These are phyloP conservation scores for Triops longicaudatus DNA, from an alignment of 1,140 invertebrate genomes.

Conservation along the genomic window DNA sequence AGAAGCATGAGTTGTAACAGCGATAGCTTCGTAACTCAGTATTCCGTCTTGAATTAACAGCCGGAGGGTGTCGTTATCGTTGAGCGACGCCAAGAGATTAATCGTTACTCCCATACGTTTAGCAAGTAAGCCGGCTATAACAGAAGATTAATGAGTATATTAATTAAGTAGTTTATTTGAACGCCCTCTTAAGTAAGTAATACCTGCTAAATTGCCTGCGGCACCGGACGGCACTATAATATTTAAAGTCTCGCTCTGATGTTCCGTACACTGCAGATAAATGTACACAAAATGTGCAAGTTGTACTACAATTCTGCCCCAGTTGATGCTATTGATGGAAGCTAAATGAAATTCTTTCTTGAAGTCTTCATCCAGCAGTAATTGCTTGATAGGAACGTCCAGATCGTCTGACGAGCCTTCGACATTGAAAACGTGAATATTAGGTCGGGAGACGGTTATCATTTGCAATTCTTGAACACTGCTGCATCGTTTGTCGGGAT, in stretches of 20 bases:
- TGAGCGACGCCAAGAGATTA: constrained; percentile 40
- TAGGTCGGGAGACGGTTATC: constrained; percentile 41
- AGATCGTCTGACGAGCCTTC: constrained; percentile 45
- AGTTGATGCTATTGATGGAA: constrained; percentile 46
- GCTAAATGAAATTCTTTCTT: constrained; percentile 36
- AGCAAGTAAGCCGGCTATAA: constrained; percentile 41
- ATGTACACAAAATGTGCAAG: constrained; percentile 43
- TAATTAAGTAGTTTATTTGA: not conserved
- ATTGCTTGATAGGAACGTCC: constrained; percentile 41
- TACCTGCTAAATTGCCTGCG: constrained; percentile 42
- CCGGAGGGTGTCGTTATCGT: constrained; percentile 40
- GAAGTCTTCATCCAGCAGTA: constrained; percentile 39
- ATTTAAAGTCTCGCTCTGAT: constrained; percentile 34
- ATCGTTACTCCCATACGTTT: constrained; percentile 42
- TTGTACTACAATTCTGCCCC: constrained; percentile 45
- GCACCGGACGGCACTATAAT: constrained; percentile 44
- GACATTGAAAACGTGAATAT: constrained; percentile 43
- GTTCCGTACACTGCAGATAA: constrained; percentile 38
- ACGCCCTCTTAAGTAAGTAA: not conserved
- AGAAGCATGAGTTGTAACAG: constrained; percentile 38
- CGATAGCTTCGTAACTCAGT: constrained; percentile 32
- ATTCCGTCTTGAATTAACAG: constrained; percentile 37
- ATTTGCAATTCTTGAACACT: constrained; percentile 45
- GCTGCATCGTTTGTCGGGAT: constrained; percentile 40
- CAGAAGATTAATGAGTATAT: no score